Base-by-base conservation (phyloP, 2,797 vertebrate genomes). In the Orestias chungarensis region DNA sequence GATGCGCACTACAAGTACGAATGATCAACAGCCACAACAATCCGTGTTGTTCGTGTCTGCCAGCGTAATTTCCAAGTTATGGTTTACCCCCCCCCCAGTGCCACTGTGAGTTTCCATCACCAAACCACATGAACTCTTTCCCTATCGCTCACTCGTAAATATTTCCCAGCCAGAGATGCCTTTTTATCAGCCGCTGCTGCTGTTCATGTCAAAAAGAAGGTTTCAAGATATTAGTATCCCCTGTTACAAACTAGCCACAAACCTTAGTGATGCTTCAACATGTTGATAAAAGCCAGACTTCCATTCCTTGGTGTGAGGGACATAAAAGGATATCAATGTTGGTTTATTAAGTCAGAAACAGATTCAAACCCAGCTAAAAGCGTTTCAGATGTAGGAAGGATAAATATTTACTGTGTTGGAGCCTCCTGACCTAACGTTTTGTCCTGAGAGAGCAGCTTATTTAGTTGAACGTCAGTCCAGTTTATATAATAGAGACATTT, bases 21-120 rank as follows among this genome's bases (percentile, higher is more conserved):
- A 77, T 4, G 33, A 65, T 61, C 66, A 59, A 73, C 78, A 70
- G 4, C 50, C 59, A 46, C 25, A 3, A 62, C 46, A 66, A 65
- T 82, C 66, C 57, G 69, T 81, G 75, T 70, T 52, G 47, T 68
- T 81, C 57, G n/a, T 64, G 70, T 72, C 66, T 67, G 23, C 72
- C 64, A 20, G 23, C 82, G 78, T 80, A 68, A 79, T 86, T 80
- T 85, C 68, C 47, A 47, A 84, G 62, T 80, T 82, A 76, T 33
- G 73, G 78, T 65, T 75, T 82, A 74, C 77, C 75, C 59, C 61
- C 76, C 77, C 75, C 59, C 61, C 64, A 46, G 59, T 73, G 69
- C 78, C 78, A 74, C 78, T 70, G 35, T 65, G 69, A 44, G 77
- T 87, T 90, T 87, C 82, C 88, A 83, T 87, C 81, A 84, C 66